Percentiles rank a stretch among this genome's conserved stretches.
Conservation (phyloP, 2,113 vertebrate genomes). For the Uropsilus gracilis region DNA sequence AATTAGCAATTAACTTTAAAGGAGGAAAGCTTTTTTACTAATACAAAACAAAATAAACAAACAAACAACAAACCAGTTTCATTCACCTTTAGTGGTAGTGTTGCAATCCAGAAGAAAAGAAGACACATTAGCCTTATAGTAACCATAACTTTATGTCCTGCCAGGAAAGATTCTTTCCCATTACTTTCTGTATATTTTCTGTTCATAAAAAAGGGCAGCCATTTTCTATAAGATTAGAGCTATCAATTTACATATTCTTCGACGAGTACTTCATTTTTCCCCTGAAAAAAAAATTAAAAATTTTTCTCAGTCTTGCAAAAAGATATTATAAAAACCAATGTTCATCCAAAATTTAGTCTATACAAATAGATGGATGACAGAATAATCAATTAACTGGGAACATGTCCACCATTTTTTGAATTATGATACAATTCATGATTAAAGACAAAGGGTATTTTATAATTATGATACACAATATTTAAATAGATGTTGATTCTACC, state of each 20-base stretch:
- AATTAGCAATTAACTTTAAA: conserved; percentile 52
- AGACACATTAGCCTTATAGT: neutral
- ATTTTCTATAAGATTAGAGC: neutral
- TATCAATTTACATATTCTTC: neutral
- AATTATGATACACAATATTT: neutral
- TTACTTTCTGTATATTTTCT: neutral
- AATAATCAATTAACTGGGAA: neutral
- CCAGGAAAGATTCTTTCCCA: neutral
- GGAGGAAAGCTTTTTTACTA: conserved; percentile 54
- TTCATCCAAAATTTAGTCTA: neutral
- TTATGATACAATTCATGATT: neutral
- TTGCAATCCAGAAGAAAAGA: neutral
- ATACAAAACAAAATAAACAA: too few relatives aligned
- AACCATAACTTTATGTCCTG: neutral
- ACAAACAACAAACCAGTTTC: too few relatives aligned
- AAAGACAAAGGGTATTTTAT: neutral
- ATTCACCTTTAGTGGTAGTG: neutral
- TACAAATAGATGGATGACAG: neutral
- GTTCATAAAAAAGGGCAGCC: neutral
- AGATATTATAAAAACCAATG: neutral
- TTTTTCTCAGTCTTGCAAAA: neutral
- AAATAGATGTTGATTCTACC: neutral
- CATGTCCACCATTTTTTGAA: neutral
- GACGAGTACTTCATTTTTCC: neutral
- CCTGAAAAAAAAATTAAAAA: neutral